Conservation (phyloP, 1,140 invertebrate species). For the Muscidifurax raptorellus region DNA sequence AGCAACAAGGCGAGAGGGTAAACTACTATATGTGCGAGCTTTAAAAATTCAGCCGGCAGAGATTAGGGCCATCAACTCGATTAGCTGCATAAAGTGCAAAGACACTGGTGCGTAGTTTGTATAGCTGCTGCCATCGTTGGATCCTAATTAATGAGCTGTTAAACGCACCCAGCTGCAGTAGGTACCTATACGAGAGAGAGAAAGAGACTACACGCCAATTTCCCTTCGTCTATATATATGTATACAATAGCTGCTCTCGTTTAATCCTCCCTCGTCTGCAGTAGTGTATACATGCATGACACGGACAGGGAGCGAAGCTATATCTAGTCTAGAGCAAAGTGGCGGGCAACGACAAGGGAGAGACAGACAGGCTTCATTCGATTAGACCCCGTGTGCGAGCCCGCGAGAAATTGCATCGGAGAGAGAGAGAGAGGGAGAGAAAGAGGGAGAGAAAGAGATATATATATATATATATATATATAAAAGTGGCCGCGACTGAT, state of each 20-base stretch:
- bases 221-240: neutral
- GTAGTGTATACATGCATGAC: neutral
- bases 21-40: no score
- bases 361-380: neutral
- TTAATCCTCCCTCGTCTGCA: neutral
- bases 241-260: neutral
- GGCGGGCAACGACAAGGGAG: neutral
- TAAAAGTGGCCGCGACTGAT: conserved; percentile 12
- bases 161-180: neutral
- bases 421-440: no score
- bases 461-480: no score
- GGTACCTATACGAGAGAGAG: neutral
- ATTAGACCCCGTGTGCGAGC: conserved; percentile 11
- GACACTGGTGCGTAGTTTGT: no score
- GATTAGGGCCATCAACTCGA: neutral
- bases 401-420: conserved; percentile 22
- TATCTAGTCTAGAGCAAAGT: neutral
- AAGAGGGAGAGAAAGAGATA: no score
- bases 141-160: conserved; percentile 1
- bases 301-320: neutral
- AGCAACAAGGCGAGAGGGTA: neutral
- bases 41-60: neutral
- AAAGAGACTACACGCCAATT: neutral
- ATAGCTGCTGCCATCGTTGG: neutral
- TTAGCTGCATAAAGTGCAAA: no score